Evolutionary conservation across 2,888 invertebrate genomes (phyloP), one percentile per base, ranked within the genome.

Genomic region (Drosophila putrida): DNA sequence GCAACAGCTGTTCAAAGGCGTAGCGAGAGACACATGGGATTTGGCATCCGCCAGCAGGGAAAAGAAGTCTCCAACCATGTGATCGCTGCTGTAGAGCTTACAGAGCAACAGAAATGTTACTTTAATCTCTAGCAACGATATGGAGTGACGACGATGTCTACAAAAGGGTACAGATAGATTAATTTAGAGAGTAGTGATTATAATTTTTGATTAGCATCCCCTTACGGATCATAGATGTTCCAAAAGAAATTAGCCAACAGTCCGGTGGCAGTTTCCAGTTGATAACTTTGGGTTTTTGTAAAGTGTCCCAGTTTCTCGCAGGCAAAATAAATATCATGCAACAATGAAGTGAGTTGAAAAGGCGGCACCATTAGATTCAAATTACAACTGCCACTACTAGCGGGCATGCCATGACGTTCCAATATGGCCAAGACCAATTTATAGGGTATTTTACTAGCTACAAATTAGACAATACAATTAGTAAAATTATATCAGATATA

Each of bases 171-270:
- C 0, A 43, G 15, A 0, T 0, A 28, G 2, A 3, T 47, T 11
- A 9, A 38, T 15, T 5, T 4, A 11, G 11, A 2, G 6, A 2
- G 8, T n/a, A n/a, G n/a, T n/a, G n/a, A n/a, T 10, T 35, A 8
- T 20, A 11, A 35, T 6, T 13, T 13, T 2, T 4, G 13, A 20
- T 20, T 10, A n/a, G 11, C 33, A 6, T 27, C 5, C 10, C 10
- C 90, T 71, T 84, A 92, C 91, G 92, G 91, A 85, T 93, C 93
- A 73, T 90, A 93, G 46, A 92, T 79, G 50, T 91, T 91, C 93
- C 92, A 93, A 64, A 92, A 90, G 67, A 93, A 92, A 69, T 92
- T 92, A 3, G 90, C 75, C 36, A 93, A 63, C 2, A 92, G 78
- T 0, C 83, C 73, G 0, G 91, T 90, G 2, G 91, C 85, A 1